Percentiles rank a stretch among this genome's conserved stretches.
Conservation (phyloP, 2,797 vertebrate genomes). For the Thripadectes ignobilis region DNA sequence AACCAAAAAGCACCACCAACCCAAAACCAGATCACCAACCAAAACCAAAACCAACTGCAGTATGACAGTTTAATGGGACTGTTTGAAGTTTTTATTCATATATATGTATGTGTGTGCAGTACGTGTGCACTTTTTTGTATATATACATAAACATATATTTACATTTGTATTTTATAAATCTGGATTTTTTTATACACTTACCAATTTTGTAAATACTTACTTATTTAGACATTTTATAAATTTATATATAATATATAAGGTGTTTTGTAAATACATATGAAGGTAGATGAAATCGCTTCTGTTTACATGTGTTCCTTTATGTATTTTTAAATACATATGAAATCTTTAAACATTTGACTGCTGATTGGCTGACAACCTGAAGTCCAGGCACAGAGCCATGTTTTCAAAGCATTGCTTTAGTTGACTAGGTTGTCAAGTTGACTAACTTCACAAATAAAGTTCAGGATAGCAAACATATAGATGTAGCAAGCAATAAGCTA, state of each 20-base stretch:
- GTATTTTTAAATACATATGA: neutral
- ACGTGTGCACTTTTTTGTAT: neutral
- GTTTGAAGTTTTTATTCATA: neutral
- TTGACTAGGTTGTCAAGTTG: neutral
- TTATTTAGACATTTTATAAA: neutral
- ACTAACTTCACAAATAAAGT: neutral
- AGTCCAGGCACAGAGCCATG: neutral
- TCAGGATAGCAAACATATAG: neutral
- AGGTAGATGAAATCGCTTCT: neutral
- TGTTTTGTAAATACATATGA: neutral
- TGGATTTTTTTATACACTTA: neutral
- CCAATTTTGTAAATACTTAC: neutral
- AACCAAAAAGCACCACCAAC: fast-evolving
- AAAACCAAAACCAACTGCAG: neutral
- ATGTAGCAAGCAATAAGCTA: neutral
- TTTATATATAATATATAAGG: neutral
- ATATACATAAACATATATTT: neutral
- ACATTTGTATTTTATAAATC: neutral
- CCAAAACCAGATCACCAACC: neutral
- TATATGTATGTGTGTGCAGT: neutral
- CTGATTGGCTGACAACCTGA: neutral
- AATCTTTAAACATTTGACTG: neutral
- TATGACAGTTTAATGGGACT: neutral
- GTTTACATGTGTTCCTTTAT: neutral
- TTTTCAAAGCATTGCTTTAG: neutral